Percentiles rank a stretch among this genome's conserved stretches.
phyloP scores from a whole-genome alignment of 2,113 vertebrate species.

The Brachyhypopomus occidentalis region DNA sequence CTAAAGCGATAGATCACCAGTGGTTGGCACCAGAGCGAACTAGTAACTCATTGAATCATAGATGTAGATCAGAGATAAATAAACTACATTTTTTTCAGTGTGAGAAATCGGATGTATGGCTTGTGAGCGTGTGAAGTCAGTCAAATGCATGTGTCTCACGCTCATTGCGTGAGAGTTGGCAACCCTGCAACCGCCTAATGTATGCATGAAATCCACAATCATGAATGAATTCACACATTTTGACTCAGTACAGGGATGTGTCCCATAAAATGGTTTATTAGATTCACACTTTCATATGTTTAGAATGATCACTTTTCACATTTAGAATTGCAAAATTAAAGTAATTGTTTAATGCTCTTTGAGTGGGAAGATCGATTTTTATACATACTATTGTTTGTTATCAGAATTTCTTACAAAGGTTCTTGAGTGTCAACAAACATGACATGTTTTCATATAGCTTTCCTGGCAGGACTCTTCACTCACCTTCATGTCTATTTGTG shows the following conservation, averaged over 20 bases:
- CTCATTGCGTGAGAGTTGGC: too few species aligned
- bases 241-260: background rate
- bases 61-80: too few species aligned
- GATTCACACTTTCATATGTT: slow-evolving; percentile 16
- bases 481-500: background rate
- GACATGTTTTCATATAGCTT: background rate
- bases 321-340: background rate
- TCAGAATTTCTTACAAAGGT: background rate
- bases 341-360: background rate
- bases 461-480: background rate
- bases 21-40: too few species aligned
- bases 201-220: background rate
- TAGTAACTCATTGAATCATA: too few species aligned
- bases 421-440: background rate
- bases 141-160: too few species aligned
- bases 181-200: background rate
- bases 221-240: background rate
- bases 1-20: too few species aligned
- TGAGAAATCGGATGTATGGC: too few species aligned
- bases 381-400: background rate
- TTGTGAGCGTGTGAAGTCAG: too few species aligned
- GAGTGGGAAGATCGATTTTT: background rate
- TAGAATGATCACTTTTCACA: background rate
- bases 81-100: too few species aligned
- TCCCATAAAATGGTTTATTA: slow-evolving; percentile 4